Conservation (phyloP, 2,797 vertebrate genomes). For the Intellagama lesueurii region DNA sequence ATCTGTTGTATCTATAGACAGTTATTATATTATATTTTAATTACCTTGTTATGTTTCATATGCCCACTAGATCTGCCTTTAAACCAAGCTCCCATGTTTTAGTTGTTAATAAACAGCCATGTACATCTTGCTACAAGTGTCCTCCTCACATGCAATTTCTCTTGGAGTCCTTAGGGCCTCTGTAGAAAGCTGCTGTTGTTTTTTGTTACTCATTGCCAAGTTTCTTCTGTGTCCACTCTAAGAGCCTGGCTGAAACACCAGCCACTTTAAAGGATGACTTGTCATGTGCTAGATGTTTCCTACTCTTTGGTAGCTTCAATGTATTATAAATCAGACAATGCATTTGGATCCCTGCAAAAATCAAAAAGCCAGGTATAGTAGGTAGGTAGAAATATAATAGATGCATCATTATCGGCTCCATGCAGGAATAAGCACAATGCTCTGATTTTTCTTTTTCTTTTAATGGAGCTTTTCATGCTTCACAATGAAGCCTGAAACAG, state of each 20-base stretch:
- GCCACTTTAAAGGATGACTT: background rate
- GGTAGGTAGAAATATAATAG: background rate
- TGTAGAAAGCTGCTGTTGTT: background rate
- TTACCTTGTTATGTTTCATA: background rate
- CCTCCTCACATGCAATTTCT: background rate
- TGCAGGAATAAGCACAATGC: background rate
- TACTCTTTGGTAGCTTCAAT: no score
- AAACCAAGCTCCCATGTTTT: no score
- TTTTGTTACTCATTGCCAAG: background rate
- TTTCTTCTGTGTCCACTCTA: background rate
- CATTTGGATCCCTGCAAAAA: background rate
- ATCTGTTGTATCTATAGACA: background rate
- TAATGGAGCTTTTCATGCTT: background rate
- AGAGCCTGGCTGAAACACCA: background rate
- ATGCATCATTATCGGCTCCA: background rate
- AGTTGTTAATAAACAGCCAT: background rate
- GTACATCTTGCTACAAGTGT: background rate
- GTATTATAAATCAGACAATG: background rate
- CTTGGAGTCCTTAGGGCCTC: background rate
- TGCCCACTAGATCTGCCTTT: no score
- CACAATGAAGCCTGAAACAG: constrained; percentile 5
- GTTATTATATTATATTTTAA: background rate
- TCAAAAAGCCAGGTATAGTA: background rate
- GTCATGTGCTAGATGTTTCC: no score
- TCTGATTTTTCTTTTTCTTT: background rate